A percentile compares a stretch with the other conserved stretches of the same genome.
phyloP scores from a whole-genome alignment of 2,113 vertebrate genomes.

The Neogale vison region DNA sequence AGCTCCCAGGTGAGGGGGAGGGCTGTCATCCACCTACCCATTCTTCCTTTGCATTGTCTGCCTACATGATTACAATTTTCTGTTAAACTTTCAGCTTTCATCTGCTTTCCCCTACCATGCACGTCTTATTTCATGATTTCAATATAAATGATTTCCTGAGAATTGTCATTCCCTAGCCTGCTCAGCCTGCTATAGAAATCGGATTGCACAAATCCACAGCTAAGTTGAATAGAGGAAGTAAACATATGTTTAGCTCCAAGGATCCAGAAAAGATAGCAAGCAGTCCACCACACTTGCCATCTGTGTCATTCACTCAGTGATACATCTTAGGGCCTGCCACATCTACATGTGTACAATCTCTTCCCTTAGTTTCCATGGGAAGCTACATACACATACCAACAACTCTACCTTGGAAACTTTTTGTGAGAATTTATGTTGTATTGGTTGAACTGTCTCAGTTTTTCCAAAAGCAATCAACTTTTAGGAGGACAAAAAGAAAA shows the following conservation, averaged over 20 bases:
- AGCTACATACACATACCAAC: neutral
- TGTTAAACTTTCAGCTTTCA: neutral
- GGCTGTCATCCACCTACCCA: neutral
- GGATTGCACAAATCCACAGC: constrained; percentile 39
- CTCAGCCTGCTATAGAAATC: constrained; percentile 71
- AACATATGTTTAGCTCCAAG: constrained; percentile 29
- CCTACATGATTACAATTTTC: neutral
- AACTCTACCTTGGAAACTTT: neutral
- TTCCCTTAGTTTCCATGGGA: neutral
- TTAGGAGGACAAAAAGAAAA: neutral
- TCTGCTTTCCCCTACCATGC: neutral
- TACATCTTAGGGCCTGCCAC: neutral
- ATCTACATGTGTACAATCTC: neutral
- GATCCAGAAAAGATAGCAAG: neutral
- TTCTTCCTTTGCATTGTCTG: neutral
- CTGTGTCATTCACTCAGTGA: neutral
- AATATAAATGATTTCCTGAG: neutral
- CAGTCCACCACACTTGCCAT: too few species aligned
- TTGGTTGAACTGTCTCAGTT: constrained; percentile 17
- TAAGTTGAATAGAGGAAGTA: constrained; percentile 54
- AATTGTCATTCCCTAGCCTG: constrained; percentile 51
- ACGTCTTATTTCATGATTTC: constrained; percentile 56
- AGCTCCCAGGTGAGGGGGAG: neutral
- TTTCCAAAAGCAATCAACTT: neutral
- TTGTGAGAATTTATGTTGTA: neutral